A percentile compares a stretch with the other conserved stretches of the same genome.
These are phyloP conservation scores for Drosophila merina DNA, from an alignment of 2,888 invertebrate species.

Conservation along the genomic window DNA sequence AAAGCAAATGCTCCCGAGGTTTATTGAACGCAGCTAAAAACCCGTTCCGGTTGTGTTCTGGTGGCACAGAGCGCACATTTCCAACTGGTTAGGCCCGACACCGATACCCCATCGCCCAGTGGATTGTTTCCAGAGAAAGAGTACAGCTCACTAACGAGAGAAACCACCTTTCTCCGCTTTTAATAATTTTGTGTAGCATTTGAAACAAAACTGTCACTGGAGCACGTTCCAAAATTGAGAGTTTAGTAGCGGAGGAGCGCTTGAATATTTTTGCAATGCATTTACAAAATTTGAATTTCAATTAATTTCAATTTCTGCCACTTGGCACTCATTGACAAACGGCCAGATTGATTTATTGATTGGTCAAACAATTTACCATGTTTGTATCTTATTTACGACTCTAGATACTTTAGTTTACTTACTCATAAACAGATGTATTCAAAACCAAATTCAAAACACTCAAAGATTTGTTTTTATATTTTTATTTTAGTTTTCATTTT, in stretches of 20 bases:
- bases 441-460: conserved; percentile 5
- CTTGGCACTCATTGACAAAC: conserved; percentile 49
- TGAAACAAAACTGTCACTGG: conserved; percentile 1
- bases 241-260: background rate
- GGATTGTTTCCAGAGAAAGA: conserved; percentile 3
- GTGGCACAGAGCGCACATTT: conserved; percentile 37
- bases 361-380: conserved; percentile 6
- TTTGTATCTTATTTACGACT: background rate
- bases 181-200: conserved; percentile 18
- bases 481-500: conserved; percentile 58
- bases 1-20: conserved; percentile 9
- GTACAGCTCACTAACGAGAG: conserved; percentile 18
- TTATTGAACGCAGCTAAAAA: conserved; percentile 39
- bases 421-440: background rate
- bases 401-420: background rate
- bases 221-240: background rate
- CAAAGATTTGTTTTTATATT: conserved; percentile 3
- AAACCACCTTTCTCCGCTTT: background rate
- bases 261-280: conserved; percentile 34
- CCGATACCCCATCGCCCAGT: conserved; percentile 1
- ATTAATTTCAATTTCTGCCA: conserved; percentile 60
- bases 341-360: conserved; percentile 14
- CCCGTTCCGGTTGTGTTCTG: conserved; percentile 58
- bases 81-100: conserved; percentile 55
- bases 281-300: conserved; percentile 48